These are phyloP conservation scores for Pachymerium ferrugineum DNA, from an alignment of 2,888 invertebrate genomes.

Conservation along the genomic window DNA sequence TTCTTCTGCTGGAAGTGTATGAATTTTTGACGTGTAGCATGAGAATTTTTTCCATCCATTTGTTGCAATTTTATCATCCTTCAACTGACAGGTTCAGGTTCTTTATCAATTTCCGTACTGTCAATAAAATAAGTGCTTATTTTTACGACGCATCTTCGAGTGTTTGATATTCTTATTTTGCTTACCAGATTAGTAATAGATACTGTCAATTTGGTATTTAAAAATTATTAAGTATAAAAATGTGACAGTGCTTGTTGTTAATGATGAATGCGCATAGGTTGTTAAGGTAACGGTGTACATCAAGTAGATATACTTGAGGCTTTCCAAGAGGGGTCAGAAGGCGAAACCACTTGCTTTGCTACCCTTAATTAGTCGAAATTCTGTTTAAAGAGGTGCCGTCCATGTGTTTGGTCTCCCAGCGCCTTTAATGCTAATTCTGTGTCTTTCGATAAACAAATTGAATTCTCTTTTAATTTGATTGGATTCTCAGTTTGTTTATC, in stretches of 20 bases:
- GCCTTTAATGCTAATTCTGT: conserved; percentile 4
- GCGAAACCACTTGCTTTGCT: conserved; percentile 2
- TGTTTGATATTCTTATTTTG: no score
- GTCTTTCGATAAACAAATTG: background rate
- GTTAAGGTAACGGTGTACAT: background rate
- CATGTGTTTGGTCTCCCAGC: background rate
- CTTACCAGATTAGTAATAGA: no score
- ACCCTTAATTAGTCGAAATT: background rate
- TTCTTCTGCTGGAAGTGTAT: no score
- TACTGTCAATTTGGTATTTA: no score
- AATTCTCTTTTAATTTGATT: background rate
- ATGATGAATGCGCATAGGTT: background rate
- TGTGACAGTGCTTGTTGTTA: background rate
- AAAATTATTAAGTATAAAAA: no score
- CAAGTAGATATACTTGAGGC: background rate
- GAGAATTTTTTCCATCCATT: no score
- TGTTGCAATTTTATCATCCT: no score
- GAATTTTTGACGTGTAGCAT: no score
- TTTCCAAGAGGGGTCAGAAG: background rate
- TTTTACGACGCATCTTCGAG: no score
- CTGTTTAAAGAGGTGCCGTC: background rate
- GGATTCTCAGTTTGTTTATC: background rate
- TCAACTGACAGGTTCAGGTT: no score
- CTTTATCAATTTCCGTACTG: no score
- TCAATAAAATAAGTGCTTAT: no score